Base-by-base conservation (phyloP, 2,888 invertebrate genomes). In the Cheilosia urbana region DNA sequence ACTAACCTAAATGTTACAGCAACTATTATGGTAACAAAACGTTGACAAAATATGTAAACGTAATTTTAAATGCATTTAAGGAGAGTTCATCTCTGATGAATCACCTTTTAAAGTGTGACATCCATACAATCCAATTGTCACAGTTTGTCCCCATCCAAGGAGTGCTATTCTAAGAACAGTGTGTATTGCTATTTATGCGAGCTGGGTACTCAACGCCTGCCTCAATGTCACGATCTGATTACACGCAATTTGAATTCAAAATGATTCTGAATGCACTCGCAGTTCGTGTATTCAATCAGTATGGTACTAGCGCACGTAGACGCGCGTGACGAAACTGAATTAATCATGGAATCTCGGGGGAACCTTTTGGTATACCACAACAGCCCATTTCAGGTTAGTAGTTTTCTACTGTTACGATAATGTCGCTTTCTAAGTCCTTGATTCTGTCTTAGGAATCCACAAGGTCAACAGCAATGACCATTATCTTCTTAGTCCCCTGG, bases 321-420 rank as follows among this genome's bases (percentile, higher is more conserved):
- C 37, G 68, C 79, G 79, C 83, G 83, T 84, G 79, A 84, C 53
- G 47, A 75, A 69, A 58, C 58, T 79, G n/a, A 79, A 84, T 84
- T 45, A 75, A 79, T 83, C 66, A 53, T 65, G 27, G 42, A 40
- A 21, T 72, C 60, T 27, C 55, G 19, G 77, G 77, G 27, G 71
- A 60, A 60, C 65, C 53, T 47, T 71, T 71, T 77, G 55, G 47
- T 49, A 76, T 49, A 69, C 45, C 30, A 73, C 34, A 69, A 51
- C 30, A 34, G 15, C 27, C 47, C 2, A 37, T 40, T 34, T 37
- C 19, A 53, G 49, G 47, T 75, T 37, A 47, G n/a, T 27, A 27
- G 21, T 24, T 60, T 51, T 19, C 6, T 45, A 17, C 17, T 15
- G 9, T 68, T 42, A 4, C 3, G 11, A 37, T n/a, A n/a, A 27